Evolutionary conservation across 2,797 vertebrate genomes (phyloP), one percentile per base, ranked within the genome.

Genomic region (Pseudochromis fuscus): DNA sequence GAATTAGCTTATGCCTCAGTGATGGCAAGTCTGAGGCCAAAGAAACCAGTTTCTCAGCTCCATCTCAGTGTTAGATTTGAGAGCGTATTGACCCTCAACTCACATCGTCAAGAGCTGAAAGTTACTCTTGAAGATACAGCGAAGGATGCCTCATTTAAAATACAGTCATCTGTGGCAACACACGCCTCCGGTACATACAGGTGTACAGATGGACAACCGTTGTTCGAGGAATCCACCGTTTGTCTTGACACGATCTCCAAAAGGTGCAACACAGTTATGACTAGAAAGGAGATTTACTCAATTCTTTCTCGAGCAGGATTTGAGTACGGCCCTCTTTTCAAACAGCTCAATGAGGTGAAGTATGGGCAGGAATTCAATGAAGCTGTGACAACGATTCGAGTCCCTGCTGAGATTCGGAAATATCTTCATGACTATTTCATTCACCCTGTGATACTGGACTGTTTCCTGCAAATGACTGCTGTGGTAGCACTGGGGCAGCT

Each of bases 391-490:
- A 71, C 48, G 31, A 82, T 98, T 12, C 90, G 69, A 44, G 92
- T 96, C 57, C 92, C 93, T 4, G 70, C 80, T 70, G 90, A 94
- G 70, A 81, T 92, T 0, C 0, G 85, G 21, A 75, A 64, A 45
- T 80, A 94, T 64, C 90, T 97, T 60, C 79, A 95, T 78, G 90
- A 94, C 37, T 95, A 94, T 84, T 93, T 82, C 52, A 89, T 97
- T 65, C 96, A 97, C 67, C 96, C 96, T 15, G 95, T 95, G 50
- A 46, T 97, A 7, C 85, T 97, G 1, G 96, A 97, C 87, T 95
- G 88, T 75, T 96, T 96, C 68, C 70, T 97, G 69, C 96, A 97
- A 90, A 96, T 96, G 95, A 92, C 89, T 0, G 89, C 91, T 44
- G 88, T 95, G 58, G 64, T 95, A 61, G 92, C 83, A 40, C 66